Evolutionary conservation across 2,113 vertebrate genomes (phyloP).

Genomic region (Boulengeromyrus knoepffleri): DNA sequence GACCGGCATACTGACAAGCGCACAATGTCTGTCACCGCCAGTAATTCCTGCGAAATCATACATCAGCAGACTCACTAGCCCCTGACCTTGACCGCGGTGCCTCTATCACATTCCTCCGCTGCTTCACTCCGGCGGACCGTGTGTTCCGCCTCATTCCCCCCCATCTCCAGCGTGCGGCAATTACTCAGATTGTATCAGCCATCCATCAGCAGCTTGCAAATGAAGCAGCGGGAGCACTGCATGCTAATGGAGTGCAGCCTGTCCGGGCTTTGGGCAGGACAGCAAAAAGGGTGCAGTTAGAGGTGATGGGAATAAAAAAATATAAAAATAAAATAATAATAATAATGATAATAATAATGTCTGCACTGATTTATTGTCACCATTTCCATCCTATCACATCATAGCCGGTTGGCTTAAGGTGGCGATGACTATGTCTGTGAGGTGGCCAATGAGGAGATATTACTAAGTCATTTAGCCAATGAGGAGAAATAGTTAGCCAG

Average conservation of each 20-base stretch:
- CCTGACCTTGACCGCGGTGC: not conserved
- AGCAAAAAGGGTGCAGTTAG: slow-evolving; percentile 36
- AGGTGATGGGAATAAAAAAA: slow-evolving; percentile 49
- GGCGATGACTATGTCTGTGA: not conserved
- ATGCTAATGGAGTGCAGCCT: slow-evolving; percentile 64
- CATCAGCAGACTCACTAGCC: not conserved
- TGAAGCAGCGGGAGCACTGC: slow-evolving; percentile 58
- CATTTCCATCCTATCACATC: not conserved
- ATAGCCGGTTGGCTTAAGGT: not conserved
- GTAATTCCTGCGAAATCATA: not conserved
- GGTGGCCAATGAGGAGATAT: not conserved
- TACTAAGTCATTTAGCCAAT: not conserved
- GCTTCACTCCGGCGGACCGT: not conserved
- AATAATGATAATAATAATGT: slow-evolving; percentile 45
- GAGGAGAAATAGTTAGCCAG: not conserved
- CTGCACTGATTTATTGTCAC: not conserved
- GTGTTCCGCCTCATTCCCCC: slow-evolving; percentile 25
- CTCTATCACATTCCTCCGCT: not conserved
- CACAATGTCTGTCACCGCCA: not conserved
- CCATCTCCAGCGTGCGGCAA: slow-evolving; percentile 50
- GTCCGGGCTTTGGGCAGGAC: slow-evolving; percentile 57
- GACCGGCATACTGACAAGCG: not conserved
- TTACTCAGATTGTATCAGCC: slow-evolving; percentile 69
- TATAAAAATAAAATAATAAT: slow-evolving; percentile 58
- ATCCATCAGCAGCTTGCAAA: slow-evolving; percentile 64